Evolutionary conservation across 2,888 invertebrate species (phyloP), one percentile per base, ranked within the genome.

Genomic region (Hirtodrosophila duncani): DNA sequence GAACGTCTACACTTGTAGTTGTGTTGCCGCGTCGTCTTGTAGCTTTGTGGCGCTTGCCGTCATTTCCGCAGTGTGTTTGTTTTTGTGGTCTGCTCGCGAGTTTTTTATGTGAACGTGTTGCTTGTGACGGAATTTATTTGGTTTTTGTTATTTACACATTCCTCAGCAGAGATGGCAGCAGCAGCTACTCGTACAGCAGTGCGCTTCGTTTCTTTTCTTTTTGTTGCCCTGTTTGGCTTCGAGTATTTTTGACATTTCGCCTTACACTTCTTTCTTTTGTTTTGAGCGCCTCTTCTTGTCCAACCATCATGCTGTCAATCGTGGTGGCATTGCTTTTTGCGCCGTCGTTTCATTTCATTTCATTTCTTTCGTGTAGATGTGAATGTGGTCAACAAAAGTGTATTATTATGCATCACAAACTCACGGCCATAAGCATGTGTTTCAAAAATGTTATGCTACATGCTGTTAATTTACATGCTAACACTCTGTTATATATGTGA

Each of bases 281-380:
- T 75, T 60, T 60, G 68, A 55, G 52, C 59, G 55, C 52, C 60
- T 65, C 66, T 78, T 56, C 58, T 38, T 66, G 82, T 82, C 75
- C 74, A 81, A 78, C 71, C 75, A 77, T 82, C 75, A 82, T 55
- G 68, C 57, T 84, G 83, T 82, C 85, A 83, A 83, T 81, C 83
- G 72, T 75, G 74, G 75, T 82, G 81, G 83, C 66, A 81, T 75
- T 74, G 63, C 67, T 83, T 74, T 51, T 64, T 24, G 37, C 37
- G 23, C 52, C 53, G 21, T 37, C 17, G 59, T 39, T 41, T 59
- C 63, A 44, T 50, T 52, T 52, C 39, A 37, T 26, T 61, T 63
- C 64, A 61, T 63, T 43, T 66, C 27, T 21, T 46, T 44, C n/a
- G n/a, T n/a, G n/a, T n/a, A n/a, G n/a, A n/a, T n/a, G n/a, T n/a